A percentile compares a stretch with the other conserved stretches of the same genome.
Evolutionary conservation across 1,140 invertebrate genomes (phyloP).

Genomic region (Leguminivora glycinivorella): DNA sequence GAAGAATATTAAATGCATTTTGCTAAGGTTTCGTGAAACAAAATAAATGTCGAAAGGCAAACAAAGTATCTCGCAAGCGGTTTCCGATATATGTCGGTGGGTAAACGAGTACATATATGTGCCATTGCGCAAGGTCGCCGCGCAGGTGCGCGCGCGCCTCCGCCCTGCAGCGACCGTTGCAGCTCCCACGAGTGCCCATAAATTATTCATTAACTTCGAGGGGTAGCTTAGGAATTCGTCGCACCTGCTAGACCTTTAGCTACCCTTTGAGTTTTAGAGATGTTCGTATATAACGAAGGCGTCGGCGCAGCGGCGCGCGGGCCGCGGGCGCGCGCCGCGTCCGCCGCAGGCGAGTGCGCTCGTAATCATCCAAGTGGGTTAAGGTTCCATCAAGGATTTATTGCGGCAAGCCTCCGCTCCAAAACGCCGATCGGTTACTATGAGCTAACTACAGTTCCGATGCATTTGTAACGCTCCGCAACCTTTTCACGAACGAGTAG

Average conservation of each 20-base stretch:
- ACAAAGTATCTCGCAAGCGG: slow-evolving; percentile 58
- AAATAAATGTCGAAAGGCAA: slow-evolving; percentile 50
- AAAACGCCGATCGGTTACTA: slow-evolving; percentile 72
- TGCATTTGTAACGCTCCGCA: slow-evolving; percentile 60
- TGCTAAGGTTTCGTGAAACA: slow-evolving; percentile 38
- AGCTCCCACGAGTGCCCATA: slow-evolving; percentile 52
- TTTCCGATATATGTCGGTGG: slow-evolving; percentile 54
- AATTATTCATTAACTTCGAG: slow-evolving; percentile 48
- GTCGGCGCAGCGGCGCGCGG: slow-evolving; percentile 44
- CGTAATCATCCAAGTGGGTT: slow-evolving; percentile 78
- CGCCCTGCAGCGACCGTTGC: slow-evolving; percentile 53
- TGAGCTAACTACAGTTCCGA: slow-evolving; percentile 74
- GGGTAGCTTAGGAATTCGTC: slow-evolving; percentile 44
- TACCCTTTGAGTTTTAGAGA: slow-evolving; percentile 22
- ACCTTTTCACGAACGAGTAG: slow-evolving; percentile 51
- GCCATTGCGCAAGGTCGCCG: slow-evolving; percentile 63
- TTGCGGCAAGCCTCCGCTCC: slow-evolving; percentile 78
- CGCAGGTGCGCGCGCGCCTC: slow-evolving; percentile 53
- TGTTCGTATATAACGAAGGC: background rate
- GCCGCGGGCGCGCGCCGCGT: slow-evolving; percentile 60
- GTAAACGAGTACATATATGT: slow-evolving; percentile 51
- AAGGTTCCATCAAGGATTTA: slow-evolving; percentile 78
- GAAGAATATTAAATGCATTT: slow-evolving; percentile 36
- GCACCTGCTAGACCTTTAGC: slow-evolving; percentile 44
- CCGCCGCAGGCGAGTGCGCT: slow-evolving; percentile 59